Evolutionary conservation across 2,888 invertebrate genomes (phyloP), one percentile per base, ranked within the genome.

Genomic region (Parnassius orleans): DNA sequence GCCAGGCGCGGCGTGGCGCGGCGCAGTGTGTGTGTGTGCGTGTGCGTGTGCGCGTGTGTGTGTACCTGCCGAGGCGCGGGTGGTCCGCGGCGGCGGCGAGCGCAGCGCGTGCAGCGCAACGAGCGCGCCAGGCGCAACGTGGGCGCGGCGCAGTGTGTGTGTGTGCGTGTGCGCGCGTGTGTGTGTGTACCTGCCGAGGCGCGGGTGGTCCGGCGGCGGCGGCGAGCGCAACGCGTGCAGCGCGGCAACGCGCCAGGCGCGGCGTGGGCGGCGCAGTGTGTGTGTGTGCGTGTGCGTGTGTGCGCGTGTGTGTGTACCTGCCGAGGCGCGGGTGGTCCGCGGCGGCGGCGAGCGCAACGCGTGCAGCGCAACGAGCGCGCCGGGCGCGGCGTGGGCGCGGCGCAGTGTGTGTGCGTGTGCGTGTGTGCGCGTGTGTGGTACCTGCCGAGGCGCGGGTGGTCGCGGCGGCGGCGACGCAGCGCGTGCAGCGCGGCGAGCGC

Each of bases 241-340:
- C 15, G 15, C 15, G 15, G 15, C 15, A 96, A 87, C 15, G 66
- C 69, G 41, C 65, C 68, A 50, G 70, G 67, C 69, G 96, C 92
- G 15, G 15, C 15, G 15, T 19, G 15, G 15, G 15, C 15, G 15
- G 15, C 15, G 15, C 15, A 19, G 19, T 19, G 19, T 19, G 19
- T 2, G 19, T 19, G 19, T 19, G 19, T 19, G 19, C 0, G 19
- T 19, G 19, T 19, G 19, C 2, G 19, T 19, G 19, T 2, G 19
- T 19, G 19, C 3, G 24, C 19, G 24, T 3, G 24, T 9, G 24
- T 51, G 51, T 59, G 3, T 9, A 95, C 96, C 95, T 94, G 76
- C 97, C 98, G 44, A 97, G 92, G 83, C 72, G 66, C 15, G 84
- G 84, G 55, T 85, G 79, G 71, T 87, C 87, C 0, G 83, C 81